phyloP scores from a whole-genome alignment of 1,140 invertebrate species.

The Steinernema feltiae region DNA sequence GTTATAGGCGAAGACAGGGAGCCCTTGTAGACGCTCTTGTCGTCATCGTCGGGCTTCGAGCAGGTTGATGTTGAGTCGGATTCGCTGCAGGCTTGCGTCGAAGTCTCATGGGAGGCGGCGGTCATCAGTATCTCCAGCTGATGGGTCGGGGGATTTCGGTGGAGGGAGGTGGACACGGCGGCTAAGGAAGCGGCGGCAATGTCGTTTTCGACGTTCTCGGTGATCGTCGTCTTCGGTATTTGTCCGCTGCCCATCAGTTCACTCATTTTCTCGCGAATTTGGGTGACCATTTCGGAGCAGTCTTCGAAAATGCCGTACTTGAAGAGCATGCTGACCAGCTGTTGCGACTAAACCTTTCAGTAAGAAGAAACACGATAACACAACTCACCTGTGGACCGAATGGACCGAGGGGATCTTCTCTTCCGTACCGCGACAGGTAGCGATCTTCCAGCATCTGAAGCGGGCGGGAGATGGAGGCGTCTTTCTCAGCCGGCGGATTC shows the following conservation, averaged over 20 bases:
- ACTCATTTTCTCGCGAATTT: not conserved
- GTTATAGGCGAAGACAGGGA: not conserved
- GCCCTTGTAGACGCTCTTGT: not conserved
- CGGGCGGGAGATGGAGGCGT: not conserved
- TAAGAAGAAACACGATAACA: not conserved
- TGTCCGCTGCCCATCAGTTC: not conserved
- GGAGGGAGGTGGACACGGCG: constrained; percentile 1
- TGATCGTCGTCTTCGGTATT: not conserved
- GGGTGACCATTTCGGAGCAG: not conserved
- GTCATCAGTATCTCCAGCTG: not conserved
- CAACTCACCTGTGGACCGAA: not conserved
- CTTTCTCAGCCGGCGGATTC: not conserved
- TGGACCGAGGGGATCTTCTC: not conserved
- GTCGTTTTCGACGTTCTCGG: constrained; percentile 9
- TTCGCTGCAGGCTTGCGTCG: constrained; percentile 2
- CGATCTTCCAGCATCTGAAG: constrained; percentile 1
- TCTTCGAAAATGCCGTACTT: constrained; percentile 2
- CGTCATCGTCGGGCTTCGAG: not conserved
- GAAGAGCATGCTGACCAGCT: constrained; percentile 1
- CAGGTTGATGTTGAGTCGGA: not conserved
- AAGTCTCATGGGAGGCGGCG: not conserved
- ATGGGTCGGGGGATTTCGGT: constrained; percentile 8
- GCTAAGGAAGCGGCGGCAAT: not conserved
- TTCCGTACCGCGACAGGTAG: not conserved
- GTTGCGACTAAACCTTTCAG: not conserved